A percentile compares a stretch with the other conserved stretches of the same genome.
These are phyloP conservation scores for Gopherus evgoodei DNA, from an alignment of 2,113 vertebrate species.

Conservation along the genomic window DNA sequence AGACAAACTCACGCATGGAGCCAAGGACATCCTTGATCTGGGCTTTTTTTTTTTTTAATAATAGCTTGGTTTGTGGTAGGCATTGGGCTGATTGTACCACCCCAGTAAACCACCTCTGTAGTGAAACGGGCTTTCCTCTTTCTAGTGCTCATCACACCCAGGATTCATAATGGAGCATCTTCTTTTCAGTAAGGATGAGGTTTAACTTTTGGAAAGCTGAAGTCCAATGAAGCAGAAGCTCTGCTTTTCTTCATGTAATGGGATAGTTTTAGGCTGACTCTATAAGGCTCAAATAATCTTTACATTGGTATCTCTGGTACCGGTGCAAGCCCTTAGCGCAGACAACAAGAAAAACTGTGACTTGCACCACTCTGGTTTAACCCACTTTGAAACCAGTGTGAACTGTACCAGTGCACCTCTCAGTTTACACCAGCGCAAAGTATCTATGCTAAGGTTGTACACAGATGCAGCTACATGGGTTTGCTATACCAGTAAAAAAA, in stretches of 20 bases:
- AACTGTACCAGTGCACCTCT: neutral
- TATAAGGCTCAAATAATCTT: neutral
- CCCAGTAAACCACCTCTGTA: neutral
- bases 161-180: neutral
- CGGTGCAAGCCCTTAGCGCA: neutral
- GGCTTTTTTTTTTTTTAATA: neutral
- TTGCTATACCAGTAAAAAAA: neutral
- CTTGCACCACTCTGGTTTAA: neutral
- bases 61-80: neutral
- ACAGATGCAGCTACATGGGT: neutral
- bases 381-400: neutral
- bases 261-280: no score
- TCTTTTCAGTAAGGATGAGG: neutral
- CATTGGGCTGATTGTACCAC: neutral
- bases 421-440: neutral
- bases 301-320: neutral
- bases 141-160: neutral
- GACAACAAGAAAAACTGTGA: neutral
- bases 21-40: neutral
- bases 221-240: neutral
- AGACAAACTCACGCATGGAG: neutral
- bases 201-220: neutral
- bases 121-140: neutral
- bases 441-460: neutral
- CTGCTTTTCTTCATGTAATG: neutral